Percentiles rank a stretch among this genome's conserved stretches.
Evolutionary conservation across 2,888 invertebrate species (phyloP).

Genomic region (Idaea aversata): DNA sequence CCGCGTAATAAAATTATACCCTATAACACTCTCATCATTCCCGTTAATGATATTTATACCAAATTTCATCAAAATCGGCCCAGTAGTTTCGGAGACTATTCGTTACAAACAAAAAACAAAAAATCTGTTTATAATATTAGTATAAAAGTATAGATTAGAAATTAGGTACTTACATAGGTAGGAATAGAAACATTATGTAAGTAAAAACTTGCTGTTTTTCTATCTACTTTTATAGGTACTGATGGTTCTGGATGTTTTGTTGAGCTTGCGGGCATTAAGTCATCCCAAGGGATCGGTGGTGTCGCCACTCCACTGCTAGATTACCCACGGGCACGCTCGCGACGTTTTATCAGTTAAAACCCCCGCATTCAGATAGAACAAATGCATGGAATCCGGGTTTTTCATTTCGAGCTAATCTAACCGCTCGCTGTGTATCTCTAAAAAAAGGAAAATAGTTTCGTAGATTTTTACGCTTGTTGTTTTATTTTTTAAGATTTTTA

Average conservation of each 20-base stretch:
- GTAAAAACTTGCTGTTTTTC: background rate
- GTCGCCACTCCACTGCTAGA: slow-evolving; percentile 39
- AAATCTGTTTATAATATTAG: too few species aligned
- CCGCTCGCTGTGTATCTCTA: slow-evolving; percentile 25
- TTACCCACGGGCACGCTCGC: slow-evolving; percentile 48
- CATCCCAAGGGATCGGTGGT: slow-evolving; percentile 33
- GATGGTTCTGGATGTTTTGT: slow-evolving; percentile 26
- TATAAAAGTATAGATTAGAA: too few species aligned
- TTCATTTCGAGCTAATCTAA: slow-evolving; percentile 29
- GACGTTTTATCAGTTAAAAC: slow-evolving; percentile 42
- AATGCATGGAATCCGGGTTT: slow-evolving; percentile 29
- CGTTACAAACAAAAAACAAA: too few species aligned
- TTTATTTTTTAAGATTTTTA: background rate
- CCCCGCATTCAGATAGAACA: slow-evolving; percentile 34
- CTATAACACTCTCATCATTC: too few species aligned
- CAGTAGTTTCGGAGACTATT: too few species aligned
- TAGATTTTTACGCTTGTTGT: slow-evolving; percentile 12
- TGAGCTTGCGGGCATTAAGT: slow-evolving; percentile 32
- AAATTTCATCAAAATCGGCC: too few species aligned
- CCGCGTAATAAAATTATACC: too few species aligned
- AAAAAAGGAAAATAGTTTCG: slow-evolving; percentile 28
- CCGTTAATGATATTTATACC: too few species aligned
- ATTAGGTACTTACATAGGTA: background rate
- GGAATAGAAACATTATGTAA: background rate
- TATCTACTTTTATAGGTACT: slow-evolving; percentile 6